These are phyloP conservation scores for Aplochiton taeniatus DNA, from an alignment of 2,797 vertebrate genomes.

Conservation along the genomic window DNA sequence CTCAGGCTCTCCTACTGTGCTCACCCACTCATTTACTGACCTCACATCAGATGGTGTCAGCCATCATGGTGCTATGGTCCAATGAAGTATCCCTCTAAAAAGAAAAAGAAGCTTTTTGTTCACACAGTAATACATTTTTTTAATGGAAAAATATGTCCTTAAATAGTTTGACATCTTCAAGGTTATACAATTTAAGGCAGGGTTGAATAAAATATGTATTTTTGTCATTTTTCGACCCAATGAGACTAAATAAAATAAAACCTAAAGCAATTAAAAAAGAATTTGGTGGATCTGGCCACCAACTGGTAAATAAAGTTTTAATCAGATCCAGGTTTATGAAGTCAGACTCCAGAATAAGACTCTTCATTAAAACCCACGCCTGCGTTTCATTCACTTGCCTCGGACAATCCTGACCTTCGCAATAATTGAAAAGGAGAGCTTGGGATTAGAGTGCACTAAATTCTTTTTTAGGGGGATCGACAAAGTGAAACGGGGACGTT, in stretches of 20 bases:
- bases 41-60: too few species aligned
- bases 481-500: conserved; percentile 29
- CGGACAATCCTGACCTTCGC: conserved; percentile 63
- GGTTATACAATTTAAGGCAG: too few species aligned
- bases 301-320: conserved; percentile 28
- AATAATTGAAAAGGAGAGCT: conserved; percentile 62
- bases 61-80: too few species aligned
- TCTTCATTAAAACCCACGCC: conserved; percentile 55
- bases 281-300: neutral
- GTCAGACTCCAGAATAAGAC: conserved; percentile 21
- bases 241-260: neutral
- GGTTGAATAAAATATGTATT: too few species aligned
- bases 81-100: too few species aligned
- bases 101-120: too few species aligned
- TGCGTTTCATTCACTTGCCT: conserved; percentile 55
- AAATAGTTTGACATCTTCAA: too few species aligned
- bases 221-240: neutral
- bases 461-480: conserved; percentile 48
- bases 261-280: neutral
- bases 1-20: too few species aligned
- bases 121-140: too few species aligned
- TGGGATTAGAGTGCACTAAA: conserved; percentile 45
- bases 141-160: too few species aligned
- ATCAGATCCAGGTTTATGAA: conserved; percentile 31
- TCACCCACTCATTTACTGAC: too few species aligned